Base-by-base conservation (phyloP, 2,888 invertebrate genomes). In the Drosophila fungiperda region DNA sequence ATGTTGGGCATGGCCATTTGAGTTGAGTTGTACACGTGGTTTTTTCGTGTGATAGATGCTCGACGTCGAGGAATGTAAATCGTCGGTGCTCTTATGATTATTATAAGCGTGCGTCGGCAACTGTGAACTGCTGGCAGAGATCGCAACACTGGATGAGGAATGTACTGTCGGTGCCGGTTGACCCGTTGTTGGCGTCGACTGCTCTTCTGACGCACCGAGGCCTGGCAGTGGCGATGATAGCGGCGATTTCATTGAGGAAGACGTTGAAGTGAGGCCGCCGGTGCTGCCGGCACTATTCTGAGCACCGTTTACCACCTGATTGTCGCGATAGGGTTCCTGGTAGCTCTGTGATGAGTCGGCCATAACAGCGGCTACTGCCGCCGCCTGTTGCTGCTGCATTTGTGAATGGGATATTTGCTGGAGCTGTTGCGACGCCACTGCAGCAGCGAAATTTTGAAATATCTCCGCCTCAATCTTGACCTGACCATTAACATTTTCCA, bases 201-300 rank as follows among this genome's bases (percentile, higher is more conserved):
- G 82, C 11, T 74, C 83, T 15, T 77, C 76, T 9, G 68, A 58
- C 3, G 20, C 48, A 4, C 69, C 68, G 5, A 87, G 76, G 23
- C 76, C 88, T 9, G 86, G 77, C 45, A 92, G 68, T 5, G 92
- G 92, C 3, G 93, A 92, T 3, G 93, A 92, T 29, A 92, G 68
- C 9, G 92, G 92, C 1, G 93, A 93, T 70, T 92, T 93, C 83
- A 93, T 89, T n/a, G 93, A 93, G 20, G 93, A 92, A 4, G 93
- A 93, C 32, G 93, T 92, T 5, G 93, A 93, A 32, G 92, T 89
- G 8, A 92, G 69, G 33, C 86, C 86, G n/a, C 89, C 80, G 11
- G 74, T 77, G 69, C 89, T 91, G 6, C 80, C 81, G 9, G 76
- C 66, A 36, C 80, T 72, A 61, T 83, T 86, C 49, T 87, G 82